Conservation (phyloP, 2,797 vertebrate species). For the Tadarida brasiliensis region DNA sequence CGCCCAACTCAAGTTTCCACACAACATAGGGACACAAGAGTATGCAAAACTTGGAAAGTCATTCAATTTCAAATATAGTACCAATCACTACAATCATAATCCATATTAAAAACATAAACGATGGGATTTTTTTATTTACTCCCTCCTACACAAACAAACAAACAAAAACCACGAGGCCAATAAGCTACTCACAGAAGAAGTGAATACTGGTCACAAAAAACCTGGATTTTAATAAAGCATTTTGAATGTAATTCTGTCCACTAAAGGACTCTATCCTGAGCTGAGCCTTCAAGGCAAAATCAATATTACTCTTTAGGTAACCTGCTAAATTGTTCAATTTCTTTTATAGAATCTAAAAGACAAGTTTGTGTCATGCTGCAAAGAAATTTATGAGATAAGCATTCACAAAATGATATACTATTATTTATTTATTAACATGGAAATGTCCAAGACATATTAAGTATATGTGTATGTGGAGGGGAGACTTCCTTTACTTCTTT, state of each 20-base stretch:
- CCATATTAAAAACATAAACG: not conserved
- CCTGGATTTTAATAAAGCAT: not conserved
- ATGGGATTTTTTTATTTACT: not conserved
- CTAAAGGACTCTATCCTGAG: slow-evolving; percentile 1
- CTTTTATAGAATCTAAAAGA: slow-evolving; percentile 6
- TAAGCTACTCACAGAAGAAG: slow-evolving; percentile 22
- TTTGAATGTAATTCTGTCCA: not conserved
- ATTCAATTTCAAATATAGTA: not conserved
- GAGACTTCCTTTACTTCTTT: not conserved
- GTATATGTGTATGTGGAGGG: too few relatives aligned
- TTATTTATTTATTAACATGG: slow-evolving; percentile 30
- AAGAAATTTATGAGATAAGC: not conserved
- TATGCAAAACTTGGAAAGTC: slow-evolving; percentile 43
- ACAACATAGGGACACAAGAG: not conserved
- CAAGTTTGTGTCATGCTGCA: not conserved
- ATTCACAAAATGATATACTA: slow-evolving; percentile 35
- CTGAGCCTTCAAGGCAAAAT: slow-evolving; percentile 36
- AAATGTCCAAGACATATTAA: slow-evolving; percentile 19
- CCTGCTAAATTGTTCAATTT: not conserved
- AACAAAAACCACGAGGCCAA: not conserved
- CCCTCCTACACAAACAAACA: not conserved
- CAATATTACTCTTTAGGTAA: not conserved
- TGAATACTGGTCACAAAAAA: not conserved
- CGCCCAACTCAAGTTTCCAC: not conserved
- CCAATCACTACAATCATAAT: not conserved